Evolutionary conservation across 2,888 invertebrate species (phyloP).

Genomic region (Andrena haemorrhoa): DNA sequence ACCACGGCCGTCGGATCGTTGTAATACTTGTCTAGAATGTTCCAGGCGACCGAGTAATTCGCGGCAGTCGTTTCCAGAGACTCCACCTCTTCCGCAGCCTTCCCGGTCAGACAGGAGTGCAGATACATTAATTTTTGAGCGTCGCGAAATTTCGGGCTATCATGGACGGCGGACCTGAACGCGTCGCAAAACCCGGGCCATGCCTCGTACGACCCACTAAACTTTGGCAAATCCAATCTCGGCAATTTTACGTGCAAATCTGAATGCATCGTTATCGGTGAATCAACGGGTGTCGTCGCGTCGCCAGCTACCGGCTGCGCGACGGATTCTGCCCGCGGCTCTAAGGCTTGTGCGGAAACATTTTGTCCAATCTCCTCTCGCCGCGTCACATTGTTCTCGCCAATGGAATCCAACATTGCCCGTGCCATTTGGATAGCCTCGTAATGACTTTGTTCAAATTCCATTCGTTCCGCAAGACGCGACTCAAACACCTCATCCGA

Average conservation of each 20-base stretch:
- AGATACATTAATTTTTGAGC: neutral
- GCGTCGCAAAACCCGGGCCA: conserved; percentile 5
- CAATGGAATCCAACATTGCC: too few species aligned
- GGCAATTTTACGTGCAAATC: neutral
- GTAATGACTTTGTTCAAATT: too few species aligned
- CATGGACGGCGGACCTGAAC: neutral
- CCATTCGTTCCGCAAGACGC: too few species aligned
- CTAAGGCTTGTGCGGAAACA: too few species aligned
- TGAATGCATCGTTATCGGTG: too few species aligned
- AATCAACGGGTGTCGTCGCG: too few species aligned
- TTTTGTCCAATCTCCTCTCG: too few species aligned
- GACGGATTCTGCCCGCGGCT: too few species aligned
- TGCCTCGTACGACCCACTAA: neutral
- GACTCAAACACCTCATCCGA: too few species aligned
- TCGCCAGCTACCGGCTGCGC: too few species aligned
- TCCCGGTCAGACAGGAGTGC: neutral
- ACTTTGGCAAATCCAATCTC: neutral
- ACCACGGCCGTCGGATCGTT: neutral
- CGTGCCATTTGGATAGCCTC: too few species aligned
- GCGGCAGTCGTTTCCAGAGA: conserved; percentile 6
- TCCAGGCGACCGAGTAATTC: conserved; percentile 11
- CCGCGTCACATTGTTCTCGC: too few species aligned
- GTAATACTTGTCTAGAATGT: neutral
- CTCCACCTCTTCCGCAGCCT: conserved; percentile 8
- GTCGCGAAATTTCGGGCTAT: neutral